Evolutionary conservation across 2,888 invertebrate species (phyloP).

Genomic region (Rutpela maculata): DNA sequence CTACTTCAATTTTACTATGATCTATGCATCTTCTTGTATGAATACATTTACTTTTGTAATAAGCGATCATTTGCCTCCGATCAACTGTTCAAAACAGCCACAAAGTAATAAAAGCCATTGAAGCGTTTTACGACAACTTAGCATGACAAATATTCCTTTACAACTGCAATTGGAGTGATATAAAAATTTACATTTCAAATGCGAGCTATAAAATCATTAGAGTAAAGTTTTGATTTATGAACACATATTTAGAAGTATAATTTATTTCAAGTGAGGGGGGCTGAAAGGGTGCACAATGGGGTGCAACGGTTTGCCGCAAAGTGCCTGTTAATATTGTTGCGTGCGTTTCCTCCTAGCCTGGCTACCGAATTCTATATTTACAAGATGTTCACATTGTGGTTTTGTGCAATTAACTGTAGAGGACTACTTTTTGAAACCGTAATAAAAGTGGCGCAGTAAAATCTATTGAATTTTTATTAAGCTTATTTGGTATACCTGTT

Average conservation of each 20-base stretch:
- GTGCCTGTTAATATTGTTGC: slow-evolving; percentile 44
- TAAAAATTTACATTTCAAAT: slow-evolving; percentile 54
- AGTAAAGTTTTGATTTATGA: slow-evolving; percentile 55
- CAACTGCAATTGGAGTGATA: slow-evolving; percentile 44
- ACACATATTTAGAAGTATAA: slow-evolving; percentile 52
- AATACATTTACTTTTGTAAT: not conserved
- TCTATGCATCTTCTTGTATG: not conserved
- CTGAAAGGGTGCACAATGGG: slow-evolving; percentile 55
- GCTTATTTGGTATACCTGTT: slow-evolving; percentile 29
- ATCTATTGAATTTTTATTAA: slow-evolving; percentile 14
- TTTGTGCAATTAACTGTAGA: slow-evolving; percentile 35
- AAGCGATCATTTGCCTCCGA: not conserved
- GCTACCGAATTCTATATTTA: slow-evolving; percentile 45
- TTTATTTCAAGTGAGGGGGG: slow-evolving; percentile 55
- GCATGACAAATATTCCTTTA: slow-evolving; percentile 53
- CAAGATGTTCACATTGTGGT: slow-evolving; percentile 49
- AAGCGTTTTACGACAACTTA: slow-evolving; percentile 58
- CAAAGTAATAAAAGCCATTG: slow-evolving; percentile 55
- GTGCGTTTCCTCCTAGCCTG: slow-evolving; percentile 33
- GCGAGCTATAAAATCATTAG: slow-evolving; percentile 56
- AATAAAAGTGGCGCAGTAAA: slow-evolving; percentile 28
- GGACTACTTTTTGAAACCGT: slow-evolving; percentile 13
- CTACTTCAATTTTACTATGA: too few relatives aligned
- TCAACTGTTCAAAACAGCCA: slow-evolving; percentile 42
- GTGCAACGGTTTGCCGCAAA: slow-evolving; percentile 56